phyloP scores from a whole-genome alignment of 1,140 invertebrate species.

The Elymnias hypermnestra region DNA sequence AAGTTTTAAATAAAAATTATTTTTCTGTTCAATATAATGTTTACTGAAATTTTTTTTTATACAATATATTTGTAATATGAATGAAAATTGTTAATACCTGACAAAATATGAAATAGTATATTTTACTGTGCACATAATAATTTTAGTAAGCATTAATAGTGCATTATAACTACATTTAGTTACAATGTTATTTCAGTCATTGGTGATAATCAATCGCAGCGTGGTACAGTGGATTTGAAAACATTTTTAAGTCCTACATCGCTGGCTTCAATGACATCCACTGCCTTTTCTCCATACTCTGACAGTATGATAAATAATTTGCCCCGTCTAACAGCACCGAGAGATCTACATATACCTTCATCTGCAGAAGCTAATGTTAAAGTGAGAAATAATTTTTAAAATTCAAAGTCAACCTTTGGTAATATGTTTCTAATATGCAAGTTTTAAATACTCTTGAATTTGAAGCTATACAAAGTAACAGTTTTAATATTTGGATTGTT shows the following conservation, averaged over 20 bases:
- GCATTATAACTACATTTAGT: background rate
- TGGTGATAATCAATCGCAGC: slow-evolving; percentile 27
- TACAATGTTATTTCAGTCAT: slow-evolving; percentile 33
- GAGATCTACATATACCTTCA: slow-evolving; percentile 59
- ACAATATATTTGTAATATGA: no score
- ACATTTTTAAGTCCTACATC: slow-evolving; percentile 55
- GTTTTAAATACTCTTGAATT: no score
- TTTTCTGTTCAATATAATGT: no score
- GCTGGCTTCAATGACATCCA: slow-evolving; percentile 44
- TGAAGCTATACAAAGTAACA: no score
- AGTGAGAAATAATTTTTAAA: no score
- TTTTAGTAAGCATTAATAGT: slow-evolving; percentile 6
- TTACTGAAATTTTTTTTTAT: no score
- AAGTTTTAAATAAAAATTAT: no score
- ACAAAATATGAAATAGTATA: no score
- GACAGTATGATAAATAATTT: slow-evolving; percentile 40
- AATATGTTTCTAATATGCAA: no score
- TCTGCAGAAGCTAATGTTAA: slow-evolving; percentile 16
- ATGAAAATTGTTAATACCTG: no score
- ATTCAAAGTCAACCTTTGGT: no score
- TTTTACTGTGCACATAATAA: background rate
- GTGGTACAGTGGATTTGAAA: slow-evolving; percentile 30
- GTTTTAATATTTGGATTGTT: no score
- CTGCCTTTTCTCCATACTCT: slow-evolving; percentile 38
- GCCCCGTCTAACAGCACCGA: slow-evolving; percentile 55